Conservation (phyloP, 2,113 vertebrate genomes). For the Triplophysa tibetana region DNA sequence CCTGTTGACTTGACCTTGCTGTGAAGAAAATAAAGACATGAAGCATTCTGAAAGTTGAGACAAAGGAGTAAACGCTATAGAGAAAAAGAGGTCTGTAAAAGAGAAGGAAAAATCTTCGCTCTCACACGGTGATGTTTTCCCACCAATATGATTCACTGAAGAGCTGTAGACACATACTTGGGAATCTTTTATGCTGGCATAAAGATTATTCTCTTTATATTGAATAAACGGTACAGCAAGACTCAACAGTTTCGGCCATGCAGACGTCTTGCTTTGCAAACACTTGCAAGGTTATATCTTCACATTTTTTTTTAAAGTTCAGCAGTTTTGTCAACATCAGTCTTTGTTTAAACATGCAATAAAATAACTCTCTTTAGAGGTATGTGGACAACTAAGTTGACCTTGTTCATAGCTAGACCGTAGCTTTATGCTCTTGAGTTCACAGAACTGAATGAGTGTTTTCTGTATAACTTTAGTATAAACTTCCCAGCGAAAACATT, state of each 20-base stretch:
- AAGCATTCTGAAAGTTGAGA: background rate
- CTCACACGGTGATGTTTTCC: background rate
- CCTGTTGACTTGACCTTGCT: slow-evolving; percentile 27
- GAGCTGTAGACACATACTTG: background rate
- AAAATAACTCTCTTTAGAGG: background rate
- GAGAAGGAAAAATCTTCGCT: background rate
- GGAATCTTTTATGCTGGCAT: background rate
- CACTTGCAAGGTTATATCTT: background rate
- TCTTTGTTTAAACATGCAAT: background rate
- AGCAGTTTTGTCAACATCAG: background rate
- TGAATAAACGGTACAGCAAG: no score
- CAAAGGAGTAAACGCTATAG: background rate
- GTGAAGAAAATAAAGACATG: slow-evolving; percentile 23
- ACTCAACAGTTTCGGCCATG: background rate
- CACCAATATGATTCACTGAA: background rate
- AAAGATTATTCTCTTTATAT: no score
- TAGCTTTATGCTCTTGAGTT: background rate
- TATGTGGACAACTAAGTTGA: background rate
- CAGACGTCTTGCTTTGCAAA: background rate
- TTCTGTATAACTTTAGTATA: background rate
- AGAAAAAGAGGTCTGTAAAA: slow-evolving; percentile 1
- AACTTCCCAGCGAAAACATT: background rate
- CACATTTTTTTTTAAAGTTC: background rate
- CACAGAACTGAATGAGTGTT: background rate
- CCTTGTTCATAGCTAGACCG: background rate